A percentile compares a stretch with the other conserved stretches of the same genome.
These are phyloP conservation scores for Tetrao urogallus DNA, from an alignment of 2,113 vertebrate species.

Conservation along the genomic window DNA sequence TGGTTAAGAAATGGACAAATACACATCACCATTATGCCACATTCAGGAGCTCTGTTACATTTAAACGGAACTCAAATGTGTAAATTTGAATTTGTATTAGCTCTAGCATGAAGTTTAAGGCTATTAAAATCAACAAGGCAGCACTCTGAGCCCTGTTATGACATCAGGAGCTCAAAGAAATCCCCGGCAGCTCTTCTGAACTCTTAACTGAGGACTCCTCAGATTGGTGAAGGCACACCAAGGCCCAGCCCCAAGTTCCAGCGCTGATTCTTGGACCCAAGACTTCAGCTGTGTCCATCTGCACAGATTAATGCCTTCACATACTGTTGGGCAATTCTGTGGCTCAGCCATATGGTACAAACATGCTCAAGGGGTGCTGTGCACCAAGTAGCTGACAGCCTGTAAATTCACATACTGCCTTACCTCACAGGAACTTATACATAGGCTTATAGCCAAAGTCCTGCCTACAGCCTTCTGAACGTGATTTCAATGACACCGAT, in stretches of 20 bases:
- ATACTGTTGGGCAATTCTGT: background rate
- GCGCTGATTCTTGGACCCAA: accelerated
- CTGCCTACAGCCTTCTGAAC: background rate
- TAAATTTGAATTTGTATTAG: background rate
- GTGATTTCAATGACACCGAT: background rate
- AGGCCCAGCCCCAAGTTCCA: background rate
- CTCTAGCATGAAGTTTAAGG: background rate
- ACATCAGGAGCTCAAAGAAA: background rate
- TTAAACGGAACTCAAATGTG: background rate
- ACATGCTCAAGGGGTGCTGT: accelerated
- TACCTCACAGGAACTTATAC: background rate
- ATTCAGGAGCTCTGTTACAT: background rate
- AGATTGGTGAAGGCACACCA: background rate
- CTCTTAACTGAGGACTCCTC: background rate
- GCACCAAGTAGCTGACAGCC: background rate
- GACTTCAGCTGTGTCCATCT: background rate
- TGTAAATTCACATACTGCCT: background rate
- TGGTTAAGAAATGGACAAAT: background rate
- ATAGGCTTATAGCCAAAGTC: background rate
- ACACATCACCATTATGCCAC: background rate
- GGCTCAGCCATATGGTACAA: background rate
- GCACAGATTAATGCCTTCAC: background rate
- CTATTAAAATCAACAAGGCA: background rate
- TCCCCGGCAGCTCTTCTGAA: background rate
- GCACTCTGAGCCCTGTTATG: background rate